Percentiles rank a stretch among this genome's conserved stretches.
Conservation (phyloP, 2,888 invertebrate genomes). For the Synanthedon vespiformis region DNA sequence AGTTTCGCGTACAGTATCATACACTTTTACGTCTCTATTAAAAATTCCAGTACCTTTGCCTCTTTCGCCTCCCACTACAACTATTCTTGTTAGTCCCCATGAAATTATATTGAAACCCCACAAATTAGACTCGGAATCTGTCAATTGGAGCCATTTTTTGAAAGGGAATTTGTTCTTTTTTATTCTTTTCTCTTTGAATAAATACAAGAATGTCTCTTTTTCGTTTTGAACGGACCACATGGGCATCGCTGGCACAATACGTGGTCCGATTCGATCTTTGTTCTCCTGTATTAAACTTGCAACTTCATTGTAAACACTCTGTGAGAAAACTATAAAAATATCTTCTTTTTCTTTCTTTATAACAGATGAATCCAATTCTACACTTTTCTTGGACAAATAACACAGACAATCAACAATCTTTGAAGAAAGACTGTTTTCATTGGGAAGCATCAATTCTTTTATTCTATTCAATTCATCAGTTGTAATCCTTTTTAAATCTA, state of each 20-base stretch:
- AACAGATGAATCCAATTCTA: slow-evolving; percentile 13
- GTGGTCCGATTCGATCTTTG: slow-evolving; percentile 20
- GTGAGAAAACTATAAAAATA: slow-evolving; percentile 31
- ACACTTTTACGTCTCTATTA: slow-evolving; percentile 44
- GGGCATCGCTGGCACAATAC: slow-evolving; percentile 31
- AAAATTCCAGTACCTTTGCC: slow-evolving; percentile 46
- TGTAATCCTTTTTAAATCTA: slow-evolving; percentile 35
- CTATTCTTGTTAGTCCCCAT: slow-evolving; percentile 43
- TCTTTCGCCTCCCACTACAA: slow-evolving; percentile 48
- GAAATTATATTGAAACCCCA: slow-evolving; percentile 56
- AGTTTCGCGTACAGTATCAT: slow-evolving; percentile 37
- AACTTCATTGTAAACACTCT: slow-evolving; percentile 40
- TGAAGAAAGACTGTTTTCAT: slow-evolving; percentile 29
- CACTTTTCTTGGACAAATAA: slow-evolving; percentile 16
- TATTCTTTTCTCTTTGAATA: no score
- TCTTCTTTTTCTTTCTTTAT: slow-evolving; percentile 17
- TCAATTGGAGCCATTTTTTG: slow-evolving; percentile 41
- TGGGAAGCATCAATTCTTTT: slow-evolving; percentile 18
- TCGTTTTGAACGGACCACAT: slow-evolving; percentile 26
- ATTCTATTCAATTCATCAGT: slow-evolving; percentile 29
- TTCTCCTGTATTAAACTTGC: slow-evolving; percentile 28
- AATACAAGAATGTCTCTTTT: slow-evolving; percentile 7
- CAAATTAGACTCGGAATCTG: slow-evolving; percentile 40
- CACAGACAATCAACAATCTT: slow-evolving; percentile 38
- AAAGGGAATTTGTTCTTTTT: slow-evolving; percentile 18